Evolutionary conservation across 2,113 vertebrate genomes (phyloP), one percentile per base, ranked within the genome.

Genomic region (Nesogale talazaci): DNA sequence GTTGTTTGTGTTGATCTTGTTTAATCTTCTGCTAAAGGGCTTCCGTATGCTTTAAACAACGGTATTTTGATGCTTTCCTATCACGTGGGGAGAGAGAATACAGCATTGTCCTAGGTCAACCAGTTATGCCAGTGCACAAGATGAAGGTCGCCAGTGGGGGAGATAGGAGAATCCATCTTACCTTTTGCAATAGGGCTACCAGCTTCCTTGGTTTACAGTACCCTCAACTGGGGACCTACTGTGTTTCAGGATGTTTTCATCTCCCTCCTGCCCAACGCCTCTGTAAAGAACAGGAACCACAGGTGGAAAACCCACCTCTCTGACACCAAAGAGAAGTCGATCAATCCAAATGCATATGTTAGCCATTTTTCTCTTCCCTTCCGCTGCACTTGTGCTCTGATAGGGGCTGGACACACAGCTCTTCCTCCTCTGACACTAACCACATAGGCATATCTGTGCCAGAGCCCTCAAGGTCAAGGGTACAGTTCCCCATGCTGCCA

Each of bases 11-110:
- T 57, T 86, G 36, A 38, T 52, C 4, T 34, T 59, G 27, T 36
- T 56, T 57, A 79, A 52, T 88, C 34, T 79, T 88, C 3, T 34
- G 15, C 56, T 75, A 61, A 42, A 25, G 69, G 74, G n/a, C 69
- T 86, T 78, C 38, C 36, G 27, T 5, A 2, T 6, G n/a, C 40
- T 85, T 83, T 65, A 34, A 52, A 10, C 9, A 52, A 52, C 46
- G 72, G 11, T 75, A 31, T 75, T 76, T 90, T 59, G n/a, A 38
- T 83, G 74, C 31, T 92, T 65, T 91, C 15, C 59, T 57, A 16
- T 69, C 25, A 59, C 0, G 3, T 10, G 23, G 74, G 34, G 81
- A 72, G 82, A 67, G 76, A 81, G 52, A 40, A 31, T 76, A 5
- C 61, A 78, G 78, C 52, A 25, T 59, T 70, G 31, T 34, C 15